Evolutionary conservation across 2,113 vertebrate species (phyloP).

Genomic region (Gambusia affinis): DNA sequence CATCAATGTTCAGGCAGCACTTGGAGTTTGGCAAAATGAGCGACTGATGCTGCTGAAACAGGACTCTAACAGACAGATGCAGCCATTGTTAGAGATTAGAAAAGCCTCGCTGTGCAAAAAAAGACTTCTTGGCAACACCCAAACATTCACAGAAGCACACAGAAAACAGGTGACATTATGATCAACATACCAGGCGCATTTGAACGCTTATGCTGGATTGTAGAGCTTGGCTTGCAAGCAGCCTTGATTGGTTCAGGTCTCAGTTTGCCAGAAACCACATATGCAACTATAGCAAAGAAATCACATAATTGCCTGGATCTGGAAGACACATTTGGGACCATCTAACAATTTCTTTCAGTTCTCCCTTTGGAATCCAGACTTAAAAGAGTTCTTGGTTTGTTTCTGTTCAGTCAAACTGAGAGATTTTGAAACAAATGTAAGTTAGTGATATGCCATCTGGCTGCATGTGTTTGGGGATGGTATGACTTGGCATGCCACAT

Average conservation of each 20-base stretch:
- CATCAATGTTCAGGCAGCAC: neutral
- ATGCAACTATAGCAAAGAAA: slow-evolving; percentile 15
- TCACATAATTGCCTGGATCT: neutral
- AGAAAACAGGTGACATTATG: slow-evolving; percentile 55
- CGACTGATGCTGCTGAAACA: slow-evolving; percentile 27
- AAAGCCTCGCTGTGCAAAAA: slow-evolving; percentile 17
- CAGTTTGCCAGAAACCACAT: slow-evolving; percentile 14
- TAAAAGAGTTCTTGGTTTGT: neutral
- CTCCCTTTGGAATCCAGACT: slow-evolving; percentile 6
- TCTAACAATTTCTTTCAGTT: slow-evolving; percentile 1
- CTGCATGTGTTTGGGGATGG: slow-evolving; percentile 45
- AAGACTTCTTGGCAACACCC: slow-evolving; percentile 26
- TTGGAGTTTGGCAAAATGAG: slow-evolving; percentile 17
- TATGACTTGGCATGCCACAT: slow-evolving; percentile 57
- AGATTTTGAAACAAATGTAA: slow-evolving; percentile 24
- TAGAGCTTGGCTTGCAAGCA: slow-evolving; percentile 17
- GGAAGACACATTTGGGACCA: neutral
- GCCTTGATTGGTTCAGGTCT: slow-evolving; percentile 42
- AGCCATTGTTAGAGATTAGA: slow-evolving; percentile 21
- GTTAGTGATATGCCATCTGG: slow-evolving; percentile 42
- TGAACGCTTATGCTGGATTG: slow-evolving; percentile 14
- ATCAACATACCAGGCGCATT: slow-evolving; percentile 37
- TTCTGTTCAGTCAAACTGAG: slow-evolving; percentile 23
- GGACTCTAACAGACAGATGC: slow-evolving; percentile 27
- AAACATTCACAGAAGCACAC: slow-evolving; percentile 18